phyloP scores from a whole-genome alignment of 2,113 vertebrate genomes.

The Sylvietta virens region DNA sequence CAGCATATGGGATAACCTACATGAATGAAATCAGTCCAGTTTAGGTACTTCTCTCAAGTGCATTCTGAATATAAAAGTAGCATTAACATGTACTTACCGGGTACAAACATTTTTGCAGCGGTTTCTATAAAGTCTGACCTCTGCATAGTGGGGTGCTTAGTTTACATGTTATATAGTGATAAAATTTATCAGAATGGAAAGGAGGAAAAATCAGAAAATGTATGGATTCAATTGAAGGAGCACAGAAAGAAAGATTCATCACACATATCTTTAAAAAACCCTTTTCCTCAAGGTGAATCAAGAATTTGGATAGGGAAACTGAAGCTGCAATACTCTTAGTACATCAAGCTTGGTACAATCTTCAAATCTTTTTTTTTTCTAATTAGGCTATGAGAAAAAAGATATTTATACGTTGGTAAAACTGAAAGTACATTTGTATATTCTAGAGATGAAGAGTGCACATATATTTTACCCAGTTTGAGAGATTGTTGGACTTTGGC shows the following conservation, averaged over 20 bases:
- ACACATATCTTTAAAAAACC: neutral
- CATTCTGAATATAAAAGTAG: neutral
- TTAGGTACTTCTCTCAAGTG: neutral
- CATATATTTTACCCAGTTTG: neutral
- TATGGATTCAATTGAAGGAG: neutral
- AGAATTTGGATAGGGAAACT: neutral
- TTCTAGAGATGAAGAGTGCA: accelerated
- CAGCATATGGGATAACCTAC: neutral
- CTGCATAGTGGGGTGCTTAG: neutral
- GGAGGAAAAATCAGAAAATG: neutral
- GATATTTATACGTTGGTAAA: neutral
- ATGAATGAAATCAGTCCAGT: neutral
- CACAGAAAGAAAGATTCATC: neutral
- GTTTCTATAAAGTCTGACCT: neutral
- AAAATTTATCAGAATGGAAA: neutral
- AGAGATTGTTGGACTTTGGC: neutral
- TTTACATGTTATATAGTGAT: neutral
- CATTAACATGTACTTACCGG: neutral
- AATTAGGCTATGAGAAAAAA: neutral
- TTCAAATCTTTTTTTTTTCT: neutral
- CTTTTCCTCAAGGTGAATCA: neutral
- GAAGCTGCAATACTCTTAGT: neutral
- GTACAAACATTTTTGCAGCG: neutral
- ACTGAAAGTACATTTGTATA: neutral
- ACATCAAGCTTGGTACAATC: neutral